phyloP scores from a whole-genome alignment of 2,797 vertebrate genomes.

The Gymnothorax javanicus region DNA sequence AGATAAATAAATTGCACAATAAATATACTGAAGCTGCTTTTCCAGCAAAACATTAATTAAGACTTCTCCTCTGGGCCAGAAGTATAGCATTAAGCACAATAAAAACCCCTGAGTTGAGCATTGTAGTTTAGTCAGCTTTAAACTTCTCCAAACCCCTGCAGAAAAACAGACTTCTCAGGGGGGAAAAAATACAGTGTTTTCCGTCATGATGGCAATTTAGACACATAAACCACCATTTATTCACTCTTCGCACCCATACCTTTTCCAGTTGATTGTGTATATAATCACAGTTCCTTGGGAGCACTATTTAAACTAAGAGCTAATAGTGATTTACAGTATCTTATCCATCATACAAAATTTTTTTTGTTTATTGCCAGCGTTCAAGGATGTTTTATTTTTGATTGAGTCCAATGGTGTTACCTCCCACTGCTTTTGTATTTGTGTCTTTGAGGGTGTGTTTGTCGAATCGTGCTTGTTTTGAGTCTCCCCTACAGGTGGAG shows the following conservation, averaged over 20 bases:
- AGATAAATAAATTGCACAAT: slow-evolving; percentile 3
- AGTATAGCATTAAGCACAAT: neutral
- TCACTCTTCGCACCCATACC: slow-evolving; percentile 33
- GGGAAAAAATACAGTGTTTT: neutral
- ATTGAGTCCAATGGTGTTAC: neutral
- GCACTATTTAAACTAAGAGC: slow-evolving; percentile 40
- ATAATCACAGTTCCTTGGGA: slow-evolving; percentile 55
- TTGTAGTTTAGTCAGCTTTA: neutral
- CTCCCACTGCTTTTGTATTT: no score
- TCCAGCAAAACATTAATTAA: slow-evolving; percentile 6
- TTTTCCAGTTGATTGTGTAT: slow-evolving; percentile 49
- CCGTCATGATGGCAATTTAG: slow-evolving; percentile 32
- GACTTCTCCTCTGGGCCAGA: neutral
- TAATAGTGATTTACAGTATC: slow-evolving; percentile 46
- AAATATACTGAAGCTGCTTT: slow-evolving; percentile 5
- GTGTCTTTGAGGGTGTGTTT: no score
- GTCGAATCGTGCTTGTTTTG: no score
- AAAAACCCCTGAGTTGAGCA: slow-evolving; percentile 9
- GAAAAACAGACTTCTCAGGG: neutral
- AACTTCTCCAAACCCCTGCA: neutral
- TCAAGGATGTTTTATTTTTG: neutral
- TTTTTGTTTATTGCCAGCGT: slow-evolving; percentile 41
- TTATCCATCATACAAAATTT: slow-evolving; percentile 51
- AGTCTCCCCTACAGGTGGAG: no score
- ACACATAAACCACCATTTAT: slow-evolving; percentile 29